Evolutionary conservation across 2,888 invertebrate genomes (phyloP).

Genomic region (Junonia oenone): DNA sequence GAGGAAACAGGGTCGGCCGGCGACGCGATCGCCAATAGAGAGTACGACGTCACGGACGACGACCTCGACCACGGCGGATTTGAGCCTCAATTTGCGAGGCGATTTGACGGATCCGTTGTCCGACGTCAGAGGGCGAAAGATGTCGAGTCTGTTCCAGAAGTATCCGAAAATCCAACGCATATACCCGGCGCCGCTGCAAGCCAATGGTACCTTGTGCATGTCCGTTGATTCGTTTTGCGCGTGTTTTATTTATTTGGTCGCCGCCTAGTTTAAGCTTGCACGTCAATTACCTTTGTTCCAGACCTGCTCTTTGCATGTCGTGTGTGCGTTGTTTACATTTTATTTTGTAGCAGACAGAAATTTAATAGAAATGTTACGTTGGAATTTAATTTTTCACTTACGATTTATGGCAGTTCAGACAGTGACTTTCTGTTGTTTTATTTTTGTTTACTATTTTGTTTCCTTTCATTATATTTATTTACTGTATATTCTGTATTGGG

Average conservation of each 20-base stretch:
- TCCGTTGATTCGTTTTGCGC: conserved; percentile 48
- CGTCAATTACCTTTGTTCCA: conserved; percentile 60
- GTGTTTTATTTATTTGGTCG: conserved; percentile 51
- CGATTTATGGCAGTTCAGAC: conserved; percentile 27
- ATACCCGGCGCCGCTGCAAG: conserved; percentile 83
- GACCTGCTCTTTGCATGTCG: conserved; percentile 63
- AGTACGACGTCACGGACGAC: conserved; percentile 68
- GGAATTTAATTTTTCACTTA: conserved; percentile 26
- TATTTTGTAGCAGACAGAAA: conserved; percentile 43
- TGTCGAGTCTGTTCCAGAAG: conserved; percentile 85
- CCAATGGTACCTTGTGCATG: conserved; percentile 69
- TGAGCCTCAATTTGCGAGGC: conserved; percentile 63
- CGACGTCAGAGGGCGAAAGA: conserved; percentile 75
- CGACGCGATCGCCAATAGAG: conserved; percentile 73
- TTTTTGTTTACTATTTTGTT: not conserved
- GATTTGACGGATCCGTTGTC: conserved; percentile 62
- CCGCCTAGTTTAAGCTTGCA: conserved; percentile 56
- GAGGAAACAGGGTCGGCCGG: conserved; percentile 76
- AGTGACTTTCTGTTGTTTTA: conserved; percentile 23
- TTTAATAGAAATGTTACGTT: conserved; percentile 40
- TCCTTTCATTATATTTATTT: not conserved
- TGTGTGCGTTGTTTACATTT: conserved; percentile 50
- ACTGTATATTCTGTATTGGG: conserved; percentile 3
- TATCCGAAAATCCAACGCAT: conserved; percentile 88
- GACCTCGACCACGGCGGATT: conserved; percentile 52